Evolutionary conservation across 2,113 vertebrate genomes (phyloP), one percentile per base, ranked within the genome.

Genomic region (Oryzias woworae): DNA sequence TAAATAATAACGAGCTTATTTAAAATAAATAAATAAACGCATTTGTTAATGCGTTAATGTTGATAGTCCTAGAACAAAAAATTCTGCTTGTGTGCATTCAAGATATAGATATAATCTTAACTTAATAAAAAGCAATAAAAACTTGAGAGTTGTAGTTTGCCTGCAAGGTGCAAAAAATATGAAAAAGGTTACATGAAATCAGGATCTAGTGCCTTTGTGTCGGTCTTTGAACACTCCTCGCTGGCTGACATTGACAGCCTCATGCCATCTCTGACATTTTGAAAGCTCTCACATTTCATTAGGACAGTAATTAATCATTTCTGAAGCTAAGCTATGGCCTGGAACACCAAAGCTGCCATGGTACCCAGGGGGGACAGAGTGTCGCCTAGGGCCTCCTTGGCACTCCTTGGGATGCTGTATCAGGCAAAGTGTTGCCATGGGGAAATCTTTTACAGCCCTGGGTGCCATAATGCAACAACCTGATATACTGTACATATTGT

Each of bases 271-370:
- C 53, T 90, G 88, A 92, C 88, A 91, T 90, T 88, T 90, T 73
- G 66, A 77, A 52, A 85, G 80, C 77, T 74, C 80, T 92, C 80
- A 83, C 81, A 77, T 88, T 88, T 90, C 89, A 91, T 91, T 85
- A 87, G 70, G 53, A 66, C 22, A 17, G 81, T 89, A 90, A 91
- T 92, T 92, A 90, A 92, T 91, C 89, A 91, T 77, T 62, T 69
- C 47, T 44, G 61, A 77, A 90, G 88, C 83, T 81, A 85, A 76
- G 83, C 56, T 64, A 69, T 52, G 78, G 81, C 79, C 68, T 69
- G 55, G 82, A 81, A 87, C 80, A 69, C 55, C 62, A 51, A 65
- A 58, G 50, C 77, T 77, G 80, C 78, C 66, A 62, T 20, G 20
- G 23, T 16, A 50, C 59, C 22, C 56, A 57, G 60, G 55, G 51